These are phyloP conservation scores for Diadema setosum DNA, from an alignment of 35 echinoderm and acorn worm genomes.

Conservation along the genomic window DNA sequence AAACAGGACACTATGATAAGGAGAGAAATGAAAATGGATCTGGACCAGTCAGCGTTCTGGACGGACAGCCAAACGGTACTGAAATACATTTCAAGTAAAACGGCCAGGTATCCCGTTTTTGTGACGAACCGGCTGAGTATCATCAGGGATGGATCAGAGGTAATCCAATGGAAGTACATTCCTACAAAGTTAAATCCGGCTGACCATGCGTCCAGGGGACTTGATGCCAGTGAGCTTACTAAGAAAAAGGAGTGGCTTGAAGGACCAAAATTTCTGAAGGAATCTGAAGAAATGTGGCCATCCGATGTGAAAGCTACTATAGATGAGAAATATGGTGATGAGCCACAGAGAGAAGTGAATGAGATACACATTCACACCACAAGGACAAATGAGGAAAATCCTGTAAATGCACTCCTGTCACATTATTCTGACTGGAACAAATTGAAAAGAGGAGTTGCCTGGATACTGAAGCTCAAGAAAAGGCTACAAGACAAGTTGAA, in stretches of 20 bases:
- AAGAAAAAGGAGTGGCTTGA: slow-evolving; percentile 11
- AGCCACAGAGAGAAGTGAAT: background rate
- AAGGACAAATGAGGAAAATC: background rate
- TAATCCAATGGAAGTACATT: slow-evolving; percentile 19
- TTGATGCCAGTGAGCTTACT: background rate
- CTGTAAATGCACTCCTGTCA: background rate
- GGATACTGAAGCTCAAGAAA: slow-evolving; percentile 3
- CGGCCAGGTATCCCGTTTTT: slow-evolving; percentile 32
- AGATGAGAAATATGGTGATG: background rate
- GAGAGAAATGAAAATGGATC: background rate
- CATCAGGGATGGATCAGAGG: slow-evolving; percentile 26
- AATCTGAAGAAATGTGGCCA: slow-evolving; percentile 3
- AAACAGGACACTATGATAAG: slow-evolving; percentile 13
- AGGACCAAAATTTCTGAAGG: slow-evolving; percentile 42
- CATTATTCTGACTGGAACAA: slow-evolving; percentile 23
- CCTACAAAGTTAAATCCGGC: slow-evolving; percentile 14
- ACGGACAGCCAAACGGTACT: slow-evolving; percentile 60
- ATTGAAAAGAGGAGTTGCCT: slow-evolving; percentile 11
- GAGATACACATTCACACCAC: background rate
- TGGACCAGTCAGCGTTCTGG: slow-evolving; percentile 42
- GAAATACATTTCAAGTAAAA: slow-evolving; percentile 44
- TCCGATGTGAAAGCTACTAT: background rate
- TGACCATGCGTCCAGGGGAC: slow-evolving; percentile 50
- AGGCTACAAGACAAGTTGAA: background rate
- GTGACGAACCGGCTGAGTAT: slow-evolving; percentile 31